Evolutionary conservation across 2,888 invertebrate species (phyloP).

Genomic region (Oscheius sp.): DNA sequence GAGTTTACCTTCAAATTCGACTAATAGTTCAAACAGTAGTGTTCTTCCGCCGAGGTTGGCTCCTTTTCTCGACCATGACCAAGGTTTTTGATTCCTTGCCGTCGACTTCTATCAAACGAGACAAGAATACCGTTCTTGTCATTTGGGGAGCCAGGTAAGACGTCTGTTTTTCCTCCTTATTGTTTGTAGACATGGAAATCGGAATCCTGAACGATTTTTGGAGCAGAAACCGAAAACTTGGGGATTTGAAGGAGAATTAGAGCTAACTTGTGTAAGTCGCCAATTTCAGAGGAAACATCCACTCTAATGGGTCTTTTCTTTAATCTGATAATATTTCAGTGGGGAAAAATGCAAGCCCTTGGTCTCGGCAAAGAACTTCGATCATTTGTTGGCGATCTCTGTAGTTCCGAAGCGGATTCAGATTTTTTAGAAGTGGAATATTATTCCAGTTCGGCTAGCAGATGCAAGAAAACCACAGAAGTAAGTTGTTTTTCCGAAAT

Average conservation of each 20-base stretch:
- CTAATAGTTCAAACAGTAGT: neutral
- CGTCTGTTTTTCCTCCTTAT: neutral
- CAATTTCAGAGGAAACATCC: too few species aligned
- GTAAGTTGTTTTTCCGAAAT: too few species aligned
- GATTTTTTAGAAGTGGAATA: constrained; percentile 47
- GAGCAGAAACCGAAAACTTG: constrained; percentile 37
- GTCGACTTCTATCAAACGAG: neutral
- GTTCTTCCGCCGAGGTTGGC: neutral
- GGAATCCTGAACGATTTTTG: constrained; percentile 45
- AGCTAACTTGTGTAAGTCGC: constrained; percentile 38
- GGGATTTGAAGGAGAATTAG: constrained; percentile 49
- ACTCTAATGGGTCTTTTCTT: too few species aligned
- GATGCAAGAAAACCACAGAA: constrained; percentile 58
- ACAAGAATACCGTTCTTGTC: constrained; percentile 21
- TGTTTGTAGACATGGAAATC: constrained; percentile 42
- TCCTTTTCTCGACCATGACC: neutral
- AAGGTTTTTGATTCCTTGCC: neutral
- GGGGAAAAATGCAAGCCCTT: constrained; percentile 46
- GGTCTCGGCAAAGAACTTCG: constrained; percentile 47
- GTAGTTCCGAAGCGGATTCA: constrained; percentile 34
- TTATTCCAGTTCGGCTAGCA: constrained; percentile 49
- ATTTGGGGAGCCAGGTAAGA: constrained; percentile 23
- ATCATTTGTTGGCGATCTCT: constrained; percentile 36
- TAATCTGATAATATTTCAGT: constrained; percentile 33
- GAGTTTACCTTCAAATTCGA: neutral